Evolutionary conservation across 2,888 invertebrate genomes (phyloP).

Genomic region (Erynnis tages): DNA sequence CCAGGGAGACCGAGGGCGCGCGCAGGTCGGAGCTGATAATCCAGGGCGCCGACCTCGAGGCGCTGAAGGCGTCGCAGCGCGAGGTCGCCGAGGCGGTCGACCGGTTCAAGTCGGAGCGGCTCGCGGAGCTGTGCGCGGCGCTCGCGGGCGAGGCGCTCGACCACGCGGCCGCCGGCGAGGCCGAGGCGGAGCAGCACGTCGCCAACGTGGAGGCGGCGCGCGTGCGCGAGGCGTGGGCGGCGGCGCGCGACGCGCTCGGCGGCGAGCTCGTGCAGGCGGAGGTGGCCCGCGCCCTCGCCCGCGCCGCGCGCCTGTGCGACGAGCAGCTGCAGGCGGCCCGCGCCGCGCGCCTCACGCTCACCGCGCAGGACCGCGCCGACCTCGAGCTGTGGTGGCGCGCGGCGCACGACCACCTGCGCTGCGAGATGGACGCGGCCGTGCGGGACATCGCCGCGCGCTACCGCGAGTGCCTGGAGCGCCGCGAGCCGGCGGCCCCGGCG

Average conservation of each 20-base stretch:
- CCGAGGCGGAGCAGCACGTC: constrained; percentile 63
- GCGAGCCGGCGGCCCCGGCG: constrained; percentile 49
- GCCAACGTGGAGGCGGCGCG: constrained; percentile 82
- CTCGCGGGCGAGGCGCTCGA: constrained; percentile 87
- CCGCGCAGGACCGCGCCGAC: constrained; percentile 85
- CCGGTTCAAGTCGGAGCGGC: constrained; percentile 85
- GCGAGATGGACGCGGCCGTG: constrained; percentile 87
- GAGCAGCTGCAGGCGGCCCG: constrained; percentile 79
- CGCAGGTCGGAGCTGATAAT: constrained; percentile 60
- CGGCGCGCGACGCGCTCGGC: constrained; percentile 88
- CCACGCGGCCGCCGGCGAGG: constrained; percentile 72
- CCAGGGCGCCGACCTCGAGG: constrained; percentile 74
- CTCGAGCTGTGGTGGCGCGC: constrained; percentile 89
- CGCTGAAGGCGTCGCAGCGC: constrained; percentile 78
- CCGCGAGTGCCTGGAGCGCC: constrained; percentile 79
- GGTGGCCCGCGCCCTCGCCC: constrained; percentile 86
- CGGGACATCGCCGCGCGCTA: constrained; percentile 85
- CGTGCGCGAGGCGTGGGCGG: constrained; percentile 87
- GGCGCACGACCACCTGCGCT: constrained; percentile 86
- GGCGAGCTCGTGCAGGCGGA: constrained; percentile 89
- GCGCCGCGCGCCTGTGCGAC: constrained; percentile 87
- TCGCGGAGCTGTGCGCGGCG: constrained; percentile 86
- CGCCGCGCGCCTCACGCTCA: constrained; percentile 81
- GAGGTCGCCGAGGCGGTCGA: constrained; percentile 83
- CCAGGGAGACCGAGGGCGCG: constrained; percentile 47